Evolutionary conservation across 2,113 vertebrate species (phyloP), one percentile per base, ranked within the genome.

Genomic region (Zosterops japonicus): DNA sequence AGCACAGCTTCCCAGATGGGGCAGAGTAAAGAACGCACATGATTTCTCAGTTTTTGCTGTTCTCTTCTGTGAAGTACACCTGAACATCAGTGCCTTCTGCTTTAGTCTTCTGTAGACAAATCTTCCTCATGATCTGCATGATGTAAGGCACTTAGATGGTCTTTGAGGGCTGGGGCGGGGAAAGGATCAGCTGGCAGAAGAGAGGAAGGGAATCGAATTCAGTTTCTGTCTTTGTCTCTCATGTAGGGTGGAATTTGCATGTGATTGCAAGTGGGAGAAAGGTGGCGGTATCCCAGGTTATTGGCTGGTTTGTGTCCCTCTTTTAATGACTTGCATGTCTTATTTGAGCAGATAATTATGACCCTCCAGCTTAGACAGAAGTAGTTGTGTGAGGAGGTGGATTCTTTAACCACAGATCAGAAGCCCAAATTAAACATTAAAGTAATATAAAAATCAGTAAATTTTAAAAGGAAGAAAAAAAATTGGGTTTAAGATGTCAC

Each of bases 11-110:
- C 57, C 53, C 36, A 46, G 28, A 15, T 8, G n/a, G 46, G 24
- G 20, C 50, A 80, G 53, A 31, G 24, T 28, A 31, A 20, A n/a
- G 49, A 67, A 42, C 0, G 0, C 33, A 24, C 12, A 5, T 0
- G 1, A 1, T 70, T 56, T 8, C 20, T 60, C 9, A 3, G 4
- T 44, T 49, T 81, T 33, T 86, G 11, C 8, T 68, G 7, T 55
- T 74, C 14, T 69, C 20, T 20, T 36, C 36, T 6, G 2, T 67
- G 29, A 50, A 49, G 52, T 35, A n/a, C 15, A 31, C 9, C 39
- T 63, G 39, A 84, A 67, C 10, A 3, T 15, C 36, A 12, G 2
- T 35, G 31, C 12, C 29, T 80, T 84, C 67, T 59, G 29, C 52
- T 71, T 78, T 47, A 63, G 47, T 39, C 35, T 77, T 78, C 42